A percentile compares a stretch with the other conserved stretches of the same genome.
Conservation (phyloP, 2,888 invertebrate species). For the Caenorhabditis panamensis region DNA sequence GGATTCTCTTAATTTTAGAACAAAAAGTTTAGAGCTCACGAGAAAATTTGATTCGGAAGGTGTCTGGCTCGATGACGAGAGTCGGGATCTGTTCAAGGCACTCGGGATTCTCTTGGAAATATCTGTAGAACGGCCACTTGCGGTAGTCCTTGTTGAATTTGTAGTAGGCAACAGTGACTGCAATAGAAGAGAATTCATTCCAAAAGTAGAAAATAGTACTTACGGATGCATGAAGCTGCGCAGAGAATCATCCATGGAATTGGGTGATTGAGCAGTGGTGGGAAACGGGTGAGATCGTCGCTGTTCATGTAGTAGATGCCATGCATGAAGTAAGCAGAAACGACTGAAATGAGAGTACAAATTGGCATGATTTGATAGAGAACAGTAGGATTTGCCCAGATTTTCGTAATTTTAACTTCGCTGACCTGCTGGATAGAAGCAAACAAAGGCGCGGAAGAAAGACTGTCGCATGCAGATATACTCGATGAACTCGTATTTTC, state of each 20-base stretch:
- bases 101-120: conserved; percentile 33
- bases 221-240: conserved; percentile 7
- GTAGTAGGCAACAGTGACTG: conserved; percentile 11
- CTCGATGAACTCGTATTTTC: conserved; percentile 13
- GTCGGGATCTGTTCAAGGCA: conserved; percentile 4
- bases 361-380: too few species aligned
- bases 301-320: conserved; percentile 14
- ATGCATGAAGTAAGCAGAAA: conserved; percentile 35
- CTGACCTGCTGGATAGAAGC: conserved; percentile 17
- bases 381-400: too few species aligned
- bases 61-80: conserved; percentile 10
- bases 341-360: conserved; percentile 12
- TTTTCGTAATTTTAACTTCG: too few species aligned
- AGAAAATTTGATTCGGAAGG: conserved; percentile 18
- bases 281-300: conserved; percentile 6
- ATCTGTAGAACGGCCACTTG: conserved; percentile 35
- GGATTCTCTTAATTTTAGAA: too few species aligned
- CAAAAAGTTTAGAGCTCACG: too few species aligned
- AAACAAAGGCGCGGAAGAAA: conserved; percentile 24
- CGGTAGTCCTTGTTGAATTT: conserved; percentile 14
- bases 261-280: conserved; percentile 16
- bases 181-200: background rate
- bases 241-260: background rate
- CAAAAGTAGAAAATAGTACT: background rate
- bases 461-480: conserved; percentile 19